A percentile compares a stretch with the other conserved stretches of the same genome.
phyloP scores from a whole-genome alignment of 2,888 invertebrate genomes.

The Sclerodermus sp. region DNA sequence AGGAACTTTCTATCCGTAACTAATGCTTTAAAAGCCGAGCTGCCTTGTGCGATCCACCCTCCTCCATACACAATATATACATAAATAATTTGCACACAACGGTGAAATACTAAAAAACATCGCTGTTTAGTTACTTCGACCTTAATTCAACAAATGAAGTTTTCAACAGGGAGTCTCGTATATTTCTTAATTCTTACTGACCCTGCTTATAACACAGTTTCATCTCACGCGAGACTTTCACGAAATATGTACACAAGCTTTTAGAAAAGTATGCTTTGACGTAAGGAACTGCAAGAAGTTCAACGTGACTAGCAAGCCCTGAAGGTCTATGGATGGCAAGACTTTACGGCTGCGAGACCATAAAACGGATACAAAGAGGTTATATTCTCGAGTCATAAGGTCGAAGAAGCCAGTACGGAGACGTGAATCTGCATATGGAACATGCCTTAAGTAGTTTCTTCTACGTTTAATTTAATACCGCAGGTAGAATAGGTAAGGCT shows the following conservation, averaged over 20 bases:
- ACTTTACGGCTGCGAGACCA: conserved; percentile 46
- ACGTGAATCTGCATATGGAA: conserved; percentile 56
- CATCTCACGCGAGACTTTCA: too few species aligned
- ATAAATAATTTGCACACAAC: too few species aligned
- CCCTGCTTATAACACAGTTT: too few species aligned
- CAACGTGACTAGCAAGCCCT: conserved; percentile 21
- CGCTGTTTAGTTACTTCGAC: conserved; percentile 3
- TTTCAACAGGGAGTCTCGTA: background rate
- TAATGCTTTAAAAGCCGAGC: too few species aligned
- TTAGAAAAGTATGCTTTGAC: background rate
- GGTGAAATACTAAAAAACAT: too few species aligned
- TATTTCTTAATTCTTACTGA: background rate
- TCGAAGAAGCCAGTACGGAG: conserved; percentile 32
- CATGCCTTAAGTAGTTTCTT: conserved; percentile 54
- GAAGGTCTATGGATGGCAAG: conserved; percentile 21
- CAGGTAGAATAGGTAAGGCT: conserved; percentile 30
- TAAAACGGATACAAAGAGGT: conserved; percentile 54
- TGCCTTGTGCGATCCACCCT: too few species aligned
- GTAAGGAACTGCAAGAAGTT: conserved; percentile 9
- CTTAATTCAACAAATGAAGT: background rate
- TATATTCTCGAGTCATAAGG: conserved; percentile 38
- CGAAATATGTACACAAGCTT: background rate
- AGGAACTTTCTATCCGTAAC: too few species aligned
- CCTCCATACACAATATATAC: too few species aligned
- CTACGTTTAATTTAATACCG: conserved; percentile 53